A percentile compares a stretch with the other conserved stretches of the same genome.
Conservation (phyloP, 2,113 vertebrate species). For the Polypterus bichir region DNA sequence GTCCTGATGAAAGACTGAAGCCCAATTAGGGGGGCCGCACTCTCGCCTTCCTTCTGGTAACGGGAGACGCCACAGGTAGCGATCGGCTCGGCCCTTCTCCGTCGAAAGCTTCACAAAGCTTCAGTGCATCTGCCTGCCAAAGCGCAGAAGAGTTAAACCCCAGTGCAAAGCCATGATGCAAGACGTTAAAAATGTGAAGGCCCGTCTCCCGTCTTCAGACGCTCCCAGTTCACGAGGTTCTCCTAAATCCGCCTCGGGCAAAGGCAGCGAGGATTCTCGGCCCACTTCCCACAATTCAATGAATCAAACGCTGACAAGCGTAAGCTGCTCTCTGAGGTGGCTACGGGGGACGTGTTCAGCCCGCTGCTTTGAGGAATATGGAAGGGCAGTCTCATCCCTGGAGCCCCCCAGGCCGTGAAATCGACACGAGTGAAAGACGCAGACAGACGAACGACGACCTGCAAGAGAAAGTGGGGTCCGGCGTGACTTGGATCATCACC, state of each 20-base stretch:
- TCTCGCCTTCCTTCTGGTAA: too few relatives aligned
- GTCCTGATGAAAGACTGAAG: too few relatives aligned
- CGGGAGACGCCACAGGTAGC: too few relatives aligned
- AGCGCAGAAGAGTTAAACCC: constrained; percentile 3
- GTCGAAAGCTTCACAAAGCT: not conserved
- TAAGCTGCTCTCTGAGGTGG: constrained; percentile 46
- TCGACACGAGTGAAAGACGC: too few relatives aligned
- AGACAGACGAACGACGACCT: too few relatives aligned
- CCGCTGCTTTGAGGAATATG: too few relatives aligned
- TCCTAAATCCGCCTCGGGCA: constrained; percentile 45
- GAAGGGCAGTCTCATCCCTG: too few relatives aligned
- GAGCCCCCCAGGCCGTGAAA: too few relatives aligned
- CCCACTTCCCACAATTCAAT: constrained; percentile 50
- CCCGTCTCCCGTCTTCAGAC: constrained; percentile 25
- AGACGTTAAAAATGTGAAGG: constrained; percentile 28
- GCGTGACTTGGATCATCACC: constrained; percentile 17
- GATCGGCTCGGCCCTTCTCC: too few relatives aligned
- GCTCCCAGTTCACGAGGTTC: constrained; percentile 33
- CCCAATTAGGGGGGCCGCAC: too few relatives aligned
- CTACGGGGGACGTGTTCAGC: constrained; percentile 35
- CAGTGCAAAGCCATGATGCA: constrained; percentile 37
- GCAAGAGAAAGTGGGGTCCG: constrained; percentile 17
- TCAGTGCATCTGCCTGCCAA: not conserved
- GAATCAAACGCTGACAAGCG: constrained; percentile 59
- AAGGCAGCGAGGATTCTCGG: constrained; percentile 51